phyloP scores from a whole-genome alignment of 1,140 invertebrate species.

The Schlechtendalia chinensis region DNA sequence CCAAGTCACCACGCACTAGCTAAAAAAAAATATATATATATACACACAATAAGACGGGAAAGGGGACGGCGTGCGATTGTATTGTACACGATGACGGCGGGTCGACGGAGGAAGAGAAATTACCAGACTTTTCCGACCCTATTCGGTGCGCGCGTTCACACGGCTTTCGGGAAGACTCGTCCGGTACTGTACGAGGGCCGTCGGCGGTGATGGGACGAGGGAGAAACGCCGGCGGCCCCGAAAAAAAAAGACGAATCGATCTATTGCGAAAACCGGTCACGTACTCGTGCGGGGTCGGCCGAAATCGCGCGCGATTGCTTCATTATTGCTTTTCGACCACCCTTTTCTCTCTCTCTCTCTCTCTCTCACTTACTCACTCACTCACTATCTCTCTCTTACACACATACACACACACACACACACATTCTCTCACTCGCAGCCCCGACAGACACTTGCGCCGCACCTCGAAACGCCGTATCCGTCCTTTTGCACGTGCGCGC shows the following conservation, averaged over 20 bases:
- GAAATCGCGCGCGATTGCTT: conserved; percentile 28
- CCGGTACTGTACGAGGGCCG: neutral
- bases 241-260: conserved; percentile 42
- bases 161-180: neutral
- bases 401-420: neutral
- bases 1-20: neutral
- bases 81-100: too few species aligned
- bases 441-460: neutral
- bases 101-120: neutral
- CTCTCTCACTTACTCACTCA: too few species aligned
- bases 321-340: conserved; percentile 40
- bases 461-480: neutral
- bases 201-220: too few species aligned
- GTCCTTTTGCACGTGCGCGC: neutral
- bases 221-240: conserved; percentile 1
- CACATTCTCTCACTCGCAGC: neutral
- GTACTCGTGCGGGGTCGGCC: conserved; percentile 1
- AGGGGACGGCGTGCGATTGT: neutral
- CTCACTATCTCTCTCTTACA: neutral
- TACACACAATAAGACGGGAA: neutral
- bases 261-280: conserved; percentile 48
- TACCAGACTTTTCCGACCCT: neutral
- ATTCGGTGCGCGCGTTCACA: neutral
- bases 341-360: too few species aligned
- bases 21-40: conserved; percentile 5